Conservation (phyloP, 2,113 vertebrate species). For the Scartelaos histophorus region DNA sequence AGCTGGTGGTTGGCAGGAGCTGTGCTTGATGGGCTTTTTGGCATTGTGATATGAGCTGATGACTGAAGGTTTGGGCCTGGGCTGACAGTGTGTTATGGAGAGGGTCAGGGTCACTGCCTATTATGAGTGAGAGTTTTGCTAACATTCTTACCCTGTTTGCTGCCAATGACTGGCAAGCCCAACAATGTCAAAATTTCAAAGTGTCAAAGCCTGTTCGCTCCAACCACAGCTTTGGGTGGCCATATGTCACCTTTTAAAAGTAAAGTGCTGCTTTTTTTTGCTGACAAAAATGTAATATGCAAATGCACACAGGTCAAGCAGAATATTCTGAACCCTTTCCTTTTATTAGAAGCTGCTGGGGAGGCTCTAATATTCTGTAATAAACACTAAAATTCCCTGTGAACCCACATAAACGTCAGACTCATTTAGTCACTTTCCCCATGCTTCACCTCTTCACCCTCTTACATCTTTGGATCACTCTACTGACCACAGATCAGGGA, state of each 20-base stretch:
- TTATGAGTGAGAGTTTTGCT: slow-evolving; percentile 52
- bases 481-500: neutral
- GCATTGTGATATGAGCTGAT: slow-evolving; percentile 41
- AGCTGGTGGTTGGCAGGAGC: slow-evolving; percentile 37
- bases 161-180: slow-evolving; percentile 40
- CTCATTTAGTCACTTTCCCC: neutral
- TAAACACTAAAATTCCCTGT: too few species aligned
- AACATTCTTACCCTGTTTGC: slow-evolving; percentile 36
- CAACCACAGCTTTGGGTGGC: neutral
- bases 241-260: neutral
- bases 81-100: slow-evolving; percentile 42
- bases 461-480: neutral
- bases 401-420: too few species aligned
- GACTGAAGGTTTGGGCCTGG: slow-evolving; percentile 37
- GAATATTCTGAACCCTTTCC: too few species aligned
- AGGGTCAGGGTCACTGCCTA: slow-evolving; percentile 42
- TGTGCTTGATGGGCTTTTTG: slow-evolving; percentile 50
- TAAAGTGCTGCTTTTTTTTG: slow-evolving; percentile 13
- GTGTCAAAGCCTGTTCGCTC: slow-evolving; percentile 11
- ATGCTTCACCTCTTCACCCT: neutral
- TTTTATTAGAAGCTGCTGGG: too few species aligned
- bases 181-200: slow-evolving; percentile 27
- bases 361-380: too few species aligned
- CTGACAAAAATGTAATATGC: neutral
- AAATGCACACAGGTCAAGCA: neutral